These are phyloP conservation scores for Dione juno DNA, from an alignment of 2,888 invertebrate species.

Conservation along the genomic window DNA sequence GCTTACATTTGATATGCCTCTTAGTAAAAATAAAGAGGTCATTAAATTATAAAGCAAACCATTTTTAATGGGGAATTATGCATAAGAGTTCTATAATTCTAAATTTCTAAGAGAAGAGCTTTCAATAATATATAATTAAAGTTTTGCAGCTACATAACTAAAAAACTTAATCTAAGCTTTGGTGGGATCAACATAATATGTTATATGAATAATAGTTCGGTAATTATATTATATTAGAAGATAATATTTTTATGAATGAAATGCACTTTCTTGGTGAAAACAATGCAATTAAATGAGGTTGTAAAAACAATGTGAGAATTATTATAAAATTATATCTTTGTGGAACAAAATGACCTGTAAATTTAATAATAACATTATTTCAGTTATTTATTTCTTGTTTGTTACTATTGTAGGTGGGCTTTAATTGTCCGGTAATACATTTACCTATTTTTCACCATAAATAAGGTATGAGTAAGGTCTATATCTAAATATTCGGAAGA, in stretches of 20 bases:
- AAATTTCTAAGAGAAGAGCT: constrained; percentile 50
- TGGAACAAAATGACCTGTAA: neutral
- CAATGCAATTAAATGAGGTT: neutral
- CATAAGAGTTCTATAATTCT: constrained; percentile 45
- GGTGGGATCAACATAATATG: constrained; percentile 76
- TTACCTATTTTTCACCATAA: constrained; percentile 34
- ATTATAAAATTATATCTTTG: neutral
- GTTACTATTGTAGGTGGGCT: constrained; percentile 46
- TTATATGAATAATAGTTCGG: constrained; percentile 61
- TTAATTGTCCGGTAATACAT: constrained; percentile 46
- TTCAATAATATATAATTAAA: constrained; percentile 47
- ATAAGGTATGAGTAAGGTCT: constrained; percentile 30
- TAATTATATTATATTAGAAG: constrained; percentile 50
- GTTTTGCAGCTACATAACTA: constrained; percentile 66
- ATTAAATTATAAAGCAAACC: constrained; percentile 32
- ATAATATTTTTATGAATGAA: constrained; percentile 21
- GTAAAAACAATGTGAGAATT: neutral
- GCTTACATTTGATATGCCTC: constrained; percentile 24
- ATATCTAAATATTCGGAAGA: constrained; percentile 34
- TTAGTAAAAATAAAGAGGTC: constrained; percentile 24
- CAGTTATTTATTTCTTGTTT: constrained; percentile 25
- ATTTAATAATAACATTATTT: constrained; percentile 20
- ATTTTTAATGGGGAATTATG: constrained; percentile 42
- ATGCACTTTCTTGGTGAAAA: constrained; percentile 8
- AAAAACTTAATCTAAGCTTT: constrained; percentile 80